Base-by-base conservation (phyloP, 2,888 invertebrate genomes). In the Drosophila nr. perissopoda region DNA sequence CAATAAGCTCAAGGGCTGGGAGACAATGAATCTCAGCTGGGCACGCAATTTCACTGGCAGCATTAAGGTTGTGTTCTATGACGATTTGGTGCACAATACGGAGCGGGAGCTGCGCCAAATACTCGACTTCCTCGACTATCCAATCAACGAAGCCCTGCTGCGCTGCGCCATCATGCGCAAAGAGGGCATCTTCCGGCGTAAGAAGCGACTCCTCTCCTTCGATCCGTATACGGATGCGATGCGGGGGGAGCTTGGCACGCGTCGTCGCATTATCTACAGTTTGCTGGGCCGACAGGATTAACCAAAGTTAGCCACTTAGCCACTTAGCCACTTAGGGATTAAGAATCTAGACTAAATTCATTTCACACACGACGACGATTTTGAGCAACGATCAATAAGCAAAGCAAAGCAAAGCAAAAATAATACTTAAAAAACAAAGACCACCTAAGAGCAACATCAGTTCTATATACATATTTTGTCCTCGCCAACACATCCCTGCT, bases 121-220 rank as follows among this genome's bases (percentile, higher is more conserved):
- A 63, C 92, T 96, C 63, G 91, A 93, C 52, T 96, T 96, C 89
- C 92, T 96, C 33, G 94, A 94, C 73, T 91, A 93, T 74, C 94
- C 94, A 38, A 92, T 94, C 29, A 92, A 94, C 36, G 94, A 95
- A 92, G 91, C 90, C 21, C 93, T 94, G 52, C 92, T 96, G 91
- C 92, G 93, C 48, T 96, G 96, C 90, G 95, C 95, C 25, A 83
- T 96, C 54, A 91, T 93, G 16, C 92, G 95, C 82, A 94, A 94
- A 81, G 96, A 96, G 91, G 96, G 97, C 2, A 96, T 97, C 67
- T 97, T 96, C 91, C 93, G 96, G 69, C 93, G 97, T 8, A 95
- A 95, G 85, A 95, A 95, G 86, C 94, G 95, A 66, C 93, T 95
- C 27, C 92, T 95, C 59, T 94, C 94, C 83, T 96, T 96, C 83